Percentiles rank a stretch among this genome's conserved stretches.
These are phyloP conservation scores for Leptatherina wallacei DNA, from an alignment of 2,797 vertebrate genomes.

Conservation along the genomic window DNA sequence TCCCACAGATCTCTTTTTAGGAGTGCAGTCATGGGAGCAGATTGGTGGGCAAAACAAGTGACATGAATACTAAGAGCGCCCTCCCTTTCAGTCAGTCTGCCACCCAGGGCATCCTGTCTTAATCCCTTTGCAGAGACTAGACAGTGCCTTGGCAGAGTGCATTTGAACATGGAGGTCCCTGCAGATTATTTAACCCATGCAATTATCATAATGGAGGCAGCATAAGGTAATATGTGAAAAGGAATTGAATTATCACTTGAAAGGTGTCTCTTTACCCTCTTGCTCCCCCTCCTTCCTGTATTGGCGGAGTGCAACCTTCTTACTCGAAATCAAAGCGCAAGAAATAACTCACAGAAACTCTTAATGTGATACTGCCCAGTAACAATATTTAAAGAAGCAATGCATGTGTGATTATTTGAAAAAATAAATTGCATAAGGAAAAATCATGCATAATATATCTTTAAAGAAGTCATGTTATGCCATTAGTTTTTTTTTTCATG, in stretches of 20 bases:
- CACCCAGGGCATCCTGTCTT: conserved; percentile 72
- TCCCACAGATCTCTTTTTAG: conserved; percentile 61
- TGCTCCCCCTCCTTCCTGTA: conserved; percentile 17
- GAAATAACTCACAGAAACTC: conserved; percentile 1
- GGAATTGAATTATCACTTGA: conserved; percentile 74
- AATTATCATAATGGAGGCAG: conserved; percentile 86
- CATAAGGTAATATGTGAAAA: conserved; percentile 76
- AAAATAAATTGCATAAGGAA: not conserved
- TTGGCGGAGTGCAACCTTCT: conserved; percentile 31
- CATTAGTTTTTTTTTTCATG: not conserved
- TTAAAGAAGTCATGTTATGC: not conserved
- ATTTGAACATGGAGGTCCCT: conserved; percentile 69
- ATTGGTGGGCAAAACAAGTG: conserved; percentile 67
- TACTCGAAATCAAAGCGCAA: conserved; percentile 5
- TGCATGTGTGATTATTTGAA: not conserved
- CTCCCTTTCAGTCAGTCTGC: conserved; percentile 67
- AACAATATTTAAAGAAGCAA: not conserved
- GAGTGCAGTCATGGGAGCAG: conserved; percentile 67
- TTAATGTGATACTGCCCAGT: conserved; percentile 9
- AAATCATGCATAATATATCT: not conserved
- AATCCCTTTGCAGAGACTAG: conserved; percentile 76
- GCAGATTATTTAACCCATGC: conserved; percentile 81
- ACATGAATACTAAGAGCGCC: conserved; percentile 77
- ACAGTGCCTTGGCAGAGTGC: conserved; percentile 69
- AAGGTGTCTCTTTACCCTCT: conserved; percentile 61